Conservation (phyloP, 2,888 invertebrate species). For the Halocaridina rubra region DNA sequence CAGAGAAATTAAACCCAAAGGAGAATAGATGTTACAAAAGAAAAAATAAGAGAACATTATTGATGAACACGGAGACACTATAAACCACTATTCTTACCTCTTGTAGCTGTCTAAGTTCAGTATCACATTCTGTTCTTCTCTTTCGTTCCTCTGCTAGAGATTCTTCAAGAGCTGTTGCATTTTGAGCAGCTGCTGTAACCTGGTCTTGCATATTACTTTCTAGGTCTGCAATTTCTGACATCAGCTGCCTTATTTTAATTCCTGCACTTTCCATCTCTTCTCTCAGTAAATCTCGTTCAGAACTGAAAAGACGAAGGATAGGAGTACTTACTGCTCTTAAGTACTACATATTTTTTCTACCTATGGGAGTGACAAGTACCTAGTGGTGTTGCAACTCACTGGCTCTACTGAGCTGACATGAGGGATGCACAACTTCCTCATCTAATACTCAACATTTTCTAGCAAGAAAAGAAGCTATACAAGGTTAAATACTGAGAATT, state of each 20-base stretch:
- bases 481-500: too few species aligned
- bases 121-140: constrained; percentile 69
- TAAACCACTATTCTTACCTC: constrained; percentile 68
- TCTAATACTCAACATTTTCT: too few species aligned
- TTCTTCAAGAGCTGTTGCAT: constrained; percentile 70
- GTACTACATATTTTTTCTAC: too few species aligned
- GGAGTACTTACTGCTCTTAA: neutral
- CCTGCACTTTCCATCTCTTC: constrained; percentile 73
- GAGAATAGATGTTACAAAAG: neutral
- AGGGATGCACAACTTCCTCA: too few species aligned
- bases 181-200: constrained; percentile 68
- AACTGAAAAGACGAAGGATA: too few species aligned
- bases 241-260: constrained; percentile 69
- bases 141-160: constrained; percentile 69
- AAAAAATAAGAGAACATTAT: neutral
- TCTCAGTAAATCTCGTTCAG: constrained; percentile 73
- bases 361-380: too few species aligned
- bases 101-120: constrained; percentile 69
- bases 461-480: too few species aligned
- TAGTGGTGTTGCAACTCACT: too few species aligned
- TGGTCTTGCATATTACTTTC: constrained; percentile 71
- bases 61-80: too few species aligned
- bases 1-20: too few species aligned
- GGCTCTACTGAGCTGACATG: too few species aligned
- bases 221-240: constrained; percentile 71